phyloP scores from a whole-genome alignment of 2,113 vertebrate species.

The Sporophila hypoxantha region DNA sequence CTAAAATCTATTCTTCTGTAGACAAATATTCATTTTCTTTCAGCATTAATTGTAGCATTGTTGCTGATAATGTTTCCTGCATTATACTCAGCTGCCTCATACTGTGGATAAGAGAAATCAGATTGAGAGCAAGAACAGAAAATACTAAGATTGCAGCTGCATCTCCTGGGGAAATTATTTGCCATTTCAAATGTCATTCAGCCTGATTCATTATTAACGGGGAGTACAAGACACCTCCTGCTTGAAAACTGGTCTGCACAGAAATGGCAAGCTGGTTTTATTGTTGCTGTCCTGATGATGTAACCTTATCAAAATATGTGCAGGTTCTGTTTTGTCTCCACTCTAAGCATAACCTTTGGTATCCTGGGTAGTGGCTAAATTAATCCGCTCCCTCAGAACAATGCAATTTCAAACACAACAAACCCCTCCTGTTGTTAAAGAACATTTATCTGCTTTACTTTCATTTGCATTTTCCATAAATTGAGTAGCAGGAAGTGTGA shows the following conservation, averaged over 20 bases:
- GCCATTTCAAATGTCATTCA: conserved; percentile 68
- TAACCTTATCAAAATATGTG: conserved; percentile 16
- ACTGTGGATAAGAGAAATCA: conserved; percentile 37
- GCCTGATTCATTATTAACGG: conserved; percentile 59
- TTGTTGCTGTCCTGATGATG: neutral
- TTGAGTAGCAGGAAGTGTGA: conserved; percentile 61
- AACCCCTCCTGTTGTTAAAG: conserved; percentile 51
- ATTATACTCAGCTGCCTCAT: conserved; percentile 43
- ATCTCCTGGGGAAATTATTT: conserved; percentile 64
- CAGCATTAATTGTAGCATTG: conserved; percentile 52
- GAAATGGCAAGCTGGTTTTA: conserved; percentile 37
- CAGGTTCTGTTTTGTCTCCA: conserved; percentile 36
- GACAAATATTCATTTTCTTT: conserved; percentile 47
- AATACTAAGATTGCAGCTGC: conserved; percentile 63
- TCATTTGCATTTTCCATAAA: conserved; percentile 64
- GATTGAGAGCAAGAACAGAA: conserved; percentile 36
- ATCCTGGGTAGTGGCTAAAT: conserved; percentile 52
- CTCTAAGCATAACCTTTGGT: conserved; percentile 44
- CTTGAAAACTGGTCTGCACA: conserved; percentile 24
- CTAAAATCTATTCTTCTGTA: conserved; percentile 37
- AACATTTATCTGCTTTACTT: conserved; percentile 55
- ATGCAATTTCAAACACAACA: conserved; percentile 34
- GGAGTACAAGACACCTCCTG: conserved; percentile 47
- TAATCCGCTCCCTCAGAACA: conserved; percentile 40
- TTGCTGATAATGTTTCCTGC: conserved; percentile 44